Base-by-base conservation (phyloP, 2,888 invertebrate species). In the Cephus runcator region DNA sequence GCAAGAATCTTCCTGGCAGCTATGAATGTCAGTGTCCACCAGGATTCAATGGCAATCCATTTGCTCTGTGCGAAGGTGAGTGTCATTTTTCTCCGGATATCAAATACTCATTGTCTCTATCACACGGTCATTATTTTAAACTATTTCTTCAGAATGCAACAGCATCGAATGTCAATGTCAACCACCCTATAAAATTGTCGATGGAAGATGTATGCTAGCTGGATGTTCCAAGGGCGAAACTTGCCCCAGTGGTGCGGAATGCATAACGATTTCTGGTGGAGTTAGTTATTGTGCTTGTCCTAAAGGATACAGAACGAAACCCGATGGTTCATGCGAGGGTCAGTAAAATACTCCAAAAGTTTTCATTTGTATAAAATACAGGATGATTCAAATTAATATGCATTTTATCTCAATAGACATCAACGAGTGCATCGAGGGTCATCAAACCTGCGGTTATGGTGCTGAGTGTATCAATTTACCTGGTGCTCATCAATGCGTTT, bases 271-370 rank as follows among this genome's bases (percentile, higher is more conserved):
- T 84, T 96, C 97, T 23, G 97, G 97, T 35, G 97, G 96, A 75
- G 96, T 97, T 1, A 98, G 97, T 90, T 98, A 98, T 89, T 98
- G 98, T 87, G 98, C 98, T 75, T 98, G 98, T 89, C 98, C 98
- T 11, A 95, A 96, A 89, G 98, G 98, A 30, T 97, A 94, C 90
- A 94, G 95, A 79, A 95, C 96, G 34, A 94, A 94, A 78, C 88
- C 93, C 1, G 97, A 97, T 87, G 97, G 97, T 30, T 94, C 96
- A n/a, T 98, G 98, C 88, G 93, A 94, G 91, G 93, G 92, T 92
- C 81, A 78, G 80, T 83, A 69, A 31, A 31, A 4, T 71, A 31
- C 23, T 15, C 11, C 4, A 56, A 56, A 12, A 69, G 73, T 69
- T 68, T 34, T 76, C 73, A 30, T 80, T 33, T 77, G 80, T 79